Evolutionary conservation across 2,113 vertebrate species (phyloP).

Genomic region (Gallinago paraguaiae): DNA sequence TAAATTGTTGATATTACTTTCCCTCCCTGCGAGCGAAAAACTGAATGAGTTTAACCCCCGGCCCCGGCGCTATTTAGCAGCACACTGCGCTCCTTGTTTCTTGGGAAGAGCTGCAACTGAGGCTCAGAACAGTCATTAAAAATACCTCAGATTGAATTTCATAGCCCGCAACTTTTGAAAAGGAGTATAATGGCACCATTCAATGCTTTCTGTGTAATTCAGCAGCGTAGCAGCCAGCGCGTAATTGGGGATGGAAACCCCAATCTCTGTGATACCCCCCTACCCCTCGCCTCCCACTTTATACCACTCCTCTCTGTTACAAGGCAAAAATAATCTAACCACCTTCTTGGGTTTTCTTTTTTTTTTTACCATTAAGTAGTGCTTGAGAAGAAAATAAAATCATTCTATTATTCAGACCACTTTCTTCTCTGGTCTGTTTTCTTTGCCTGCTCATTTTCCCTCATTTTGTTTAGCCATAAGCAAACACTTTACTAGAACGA

Average conservation of each 20-base stretch:
- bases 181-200: constrained; percentile 75
- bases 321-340: neutral
- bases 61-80: neutral
- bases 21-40: neutral
- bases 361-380: neutral
- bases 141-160: constrained; percentile 76
- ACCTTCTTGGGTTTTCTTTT: neutral
- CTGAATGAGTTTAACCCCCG: constrained; percentile 56
- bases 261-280: neutral
- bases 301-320: neutral
- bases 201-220: constrained; percentile 34
- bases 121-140: constrained; percentile 68
- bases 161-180: constrained; percentile 46
- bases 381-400: constrained; percentile 21
- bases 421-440: neutral
- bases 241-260: neutral
- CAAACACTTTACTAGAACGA: neutral
- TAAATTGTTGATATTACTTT: constrained; percentile 39
- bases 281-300: neutral
- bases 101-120: constrained; percentile 38
- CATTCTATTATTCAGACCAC: neutral
- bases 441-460: neutral
- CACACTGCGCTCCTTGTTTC: constrained; percentile 76
- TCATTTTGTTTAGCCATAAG: neutral
- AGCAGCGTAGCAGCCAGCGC: neutral